Evolutionary conservation across 2,888 invertebrate genomes (phyloP), one percentile per base, ranked within the genome.

Genomic region (Xanthostigma xanthostigma): DNA sequence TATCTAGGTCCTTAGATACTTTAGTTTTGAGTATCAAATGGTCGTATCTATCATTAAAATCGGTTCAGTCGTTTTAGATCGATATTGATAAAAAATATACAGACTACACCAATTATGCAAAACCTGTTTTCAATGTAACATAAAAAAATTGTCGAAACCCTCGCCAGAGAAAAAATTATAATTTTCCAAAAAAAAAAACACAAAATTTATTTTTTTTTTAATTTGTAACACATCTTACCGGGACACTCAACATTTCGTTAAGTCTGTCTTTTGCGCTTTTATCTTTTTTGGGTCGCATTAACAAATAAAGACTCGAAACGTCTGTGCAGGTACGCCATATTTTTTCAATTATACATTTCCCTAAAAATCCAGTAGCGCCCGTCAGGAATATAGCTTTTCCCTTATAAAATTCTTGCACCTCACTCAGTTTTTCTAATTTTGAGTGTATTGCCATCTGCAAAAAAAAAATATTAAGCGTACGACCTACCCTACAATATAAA

Each of bases 311-410:
- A 10, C n/a, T 45, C 38, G 36, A 14, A 1, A 79, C 63, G 47
- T 76, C 76, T 1, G 83, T 79, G 51, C 83, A 76, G 42, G 74
- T 73, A 55, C 90, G 71, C 8, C 93, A 63, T 14, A 92, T 71
- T 64, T 91, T 92, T 63, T 92, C 92, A 2, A 92, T 76, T 1
- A 92, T 69, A 45, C 84, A 84, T 55, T 90, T 73, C 1, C 92
- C 92, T 6, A 93, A 78, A 57, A 92, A 93, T 4, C 92, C 92
- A 1, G 89, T 89, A 36, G 81, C 90, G 2, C 92, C 93, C 34
- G 93, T 94, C 42, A 93, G 77, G 57, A 93, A 87, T 36, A 93
- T 70, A 63, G 75, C 80, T 61, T 81, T 80, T 9, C 75, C 76
- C 33, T 69, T 61, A 63, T 83, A 88, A 62, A 79, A 17, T 17